phyloP scores from a whole-genome alignment of 2,888 invertebrate genomes.

The Chelonus formosanus region DNA sequence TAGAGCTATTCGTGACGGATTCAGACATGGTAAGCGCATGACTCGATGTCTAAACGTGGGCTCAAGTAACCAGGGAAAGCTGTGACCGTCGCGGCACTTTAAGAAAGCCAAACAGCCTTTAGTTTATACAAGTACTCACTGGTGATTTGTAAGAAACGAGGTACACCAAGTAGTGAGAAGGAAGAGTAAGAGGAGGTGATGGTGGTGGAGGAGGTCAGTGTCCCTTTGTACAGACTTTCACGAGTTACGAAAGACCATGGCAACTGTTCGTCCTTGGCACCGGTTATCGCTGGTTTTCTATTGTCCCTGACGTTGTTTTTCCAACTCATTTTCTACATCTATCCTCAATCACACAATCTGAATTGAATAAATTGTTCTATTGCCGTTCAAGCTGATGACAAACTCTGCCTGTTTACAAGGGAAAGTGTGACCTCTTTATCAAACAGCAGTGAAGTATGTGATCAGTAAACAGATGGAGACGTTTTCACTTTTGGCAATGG shows the following conservation, averaged over 20 bases:
- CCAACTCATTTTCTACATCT: background rate
- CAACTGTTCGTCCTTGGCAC: constrained; percentile 65
- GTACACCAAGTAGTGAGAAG: constrained; percentile 23
- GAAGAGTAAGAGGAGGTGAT: constrained; percentile 39
- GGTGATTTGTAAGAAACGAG: constrained; percentile 33
- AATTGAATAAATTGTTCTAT: constrained; percentile 1
- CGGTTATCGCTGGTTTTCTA: constrained; percentile 62
- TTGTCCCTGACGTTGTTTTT: constrained; percentile 51
- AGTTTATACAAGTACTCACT: constrained; percentile 18
- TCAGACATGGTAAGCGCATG: constrained; percentile 20
- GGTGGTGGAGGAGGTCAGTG: constrained; percentile 63
- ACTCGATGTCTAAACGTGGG: constrained; percentile 19
- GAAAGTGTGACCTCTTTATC: constrained; percentile 53
- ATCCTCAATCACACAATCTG: background rate
- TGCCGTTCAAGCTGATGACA: background rate
- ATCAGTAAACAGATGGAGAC: constrained; percentile 41
- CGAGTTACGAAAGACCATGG: constrained; percentile 63
- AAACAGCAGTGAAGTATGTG: constrained; percentile 40
- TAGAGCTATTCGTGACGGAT: constrained; percentile 33
- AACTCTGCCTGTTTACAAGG: constrained; percentile 28
- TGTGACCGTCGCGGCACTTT: constrained; percentile 37
- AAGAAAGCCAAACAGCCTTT: constrained; percentile 41
- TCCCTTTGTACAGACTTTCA: constrained; percentile 64
- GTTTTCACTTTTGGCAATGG: constrained; percentile 65
- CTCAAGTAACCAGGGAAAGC: constrained; percentile 32